Evolutionary conservation across 2,113 vertebrate genomes (phyloP).

Genomic region (Phaetusa simplex): DNA sequence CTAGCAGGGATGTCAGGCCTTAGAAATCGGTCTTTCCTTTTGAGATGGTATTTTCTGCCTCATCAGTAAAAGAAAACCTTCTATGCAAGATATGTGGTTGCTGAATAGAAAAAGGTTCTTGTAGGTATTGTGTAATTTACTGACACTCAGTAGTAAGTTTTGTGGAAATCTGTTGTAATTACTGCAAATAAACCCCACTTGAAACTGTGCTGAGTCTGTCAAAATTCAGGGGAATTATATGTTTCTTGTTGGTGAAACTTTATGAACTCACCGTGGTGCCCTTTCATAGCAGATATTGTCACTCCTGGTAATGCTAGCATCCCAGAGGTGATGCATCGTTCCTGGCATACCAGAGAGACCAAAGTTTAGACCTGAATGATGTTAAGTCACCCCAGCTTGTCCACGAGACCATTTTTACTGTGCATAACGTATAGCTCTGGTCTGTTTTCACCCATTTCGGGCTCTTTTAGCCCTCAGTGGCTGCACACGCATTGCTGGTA

Average conservation of each 20-base stretch:
- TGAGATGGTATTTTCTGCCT: not conserved
- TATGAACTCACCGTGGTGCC: not conserved
- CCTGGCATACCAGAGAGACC: not conserved
- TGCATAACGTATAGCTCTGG: fast-evolving
- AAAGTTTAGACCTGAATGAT: not conserved
- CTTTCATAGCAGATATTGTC: not conserved
- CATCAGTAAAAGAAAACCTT: not conserved
- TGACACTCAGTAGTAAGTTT: not conserved
- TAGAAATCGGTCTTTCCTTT: not conserved
- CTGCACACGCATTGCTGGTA: not conserved
- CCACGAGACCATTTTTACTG: not conserved
- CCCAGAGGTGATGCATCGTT: not conserved
- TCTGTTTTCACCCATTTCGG: not conserved
- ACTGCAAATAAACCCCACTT: slow-evolving; percentile 44
- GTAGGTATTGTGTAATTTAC: not conserved
- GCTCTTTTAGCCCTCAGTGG: not conserved
- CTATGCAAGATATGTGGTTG: not conserved
- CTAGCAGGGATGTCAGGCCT: not conserved
- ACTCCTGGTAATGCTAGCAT: fast-evolving
- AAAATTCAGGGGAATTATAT: not conserved
- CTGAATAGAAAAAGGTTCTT: not conserved
- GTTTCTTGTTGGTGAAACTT: not conserved
- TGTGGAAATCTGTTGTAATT: slow-evolving; percentile 7
- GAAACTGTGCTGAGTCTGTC: slow-evolving; percentile 18
- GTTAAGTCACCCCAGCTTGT: not conserved